Base-by-base conservation (phyloP, 2,888 invertebrate genomes). In the Gymnocheta viridis region DNA sequence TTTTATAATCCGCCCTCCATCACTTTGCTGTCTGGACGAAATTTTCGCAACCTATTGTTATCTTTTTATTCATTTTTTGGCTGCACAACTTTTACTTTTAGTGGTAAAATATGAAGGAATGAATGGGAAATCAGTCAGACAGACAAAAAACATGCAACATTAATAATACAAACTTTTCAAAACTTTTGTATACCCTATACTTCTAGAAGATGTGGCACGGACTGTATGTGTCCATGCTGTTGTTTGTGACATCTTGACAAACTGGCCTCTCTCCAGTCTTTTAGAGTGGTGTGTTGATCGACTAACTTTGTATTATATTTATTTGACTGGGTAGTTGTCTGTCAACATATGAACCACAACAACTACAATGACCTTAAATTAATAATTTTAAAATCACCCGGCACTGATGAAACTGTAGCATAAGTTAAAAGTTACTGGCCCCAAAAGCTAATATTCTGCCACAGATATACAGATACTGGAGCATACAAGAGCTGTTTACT, bases 61-160 rank as follows among this genome's bases (percentile, higher is more conserved):
- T 69, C 44, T 67, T 77, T 54, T 60, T 41, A 22, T 22, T 44
- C 29, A 9, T 62, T 77, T 60, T 44, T 72, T 80, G 58, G 44
- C 35, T 51, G 35, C 27, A 76, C 41, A 58, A 81, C 81, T 81
- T 81, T 84, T 81, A 81, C 84, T 84, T 84, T 84, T 78, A 60
- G 22, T 10, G 29, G n/a, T 17, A 10, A 60, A 76, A 24, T 66
- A 80, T 10, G 47, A 74, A 79, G 54, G 49, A 47, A 58, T 38
- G 35, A 76, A 58, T 79, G 12, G 19, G n/a, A 72, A 54, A 41
- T 56, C 38, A 44, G 29, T 17, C 44, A 64, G 27, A 66, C 41
- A 41, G 62, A 27, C 58, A 44, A 60, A n/a, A 54, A 69, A 81
- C 81, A 81, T 78, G 81, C 73, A 84, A 84, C 72, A 77, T 73